These are phyloP conservation scores for Solenopsis fugax DNA, from an alignment of 1,140 invertebrate species.

Conservation along the genomic window DNA sequence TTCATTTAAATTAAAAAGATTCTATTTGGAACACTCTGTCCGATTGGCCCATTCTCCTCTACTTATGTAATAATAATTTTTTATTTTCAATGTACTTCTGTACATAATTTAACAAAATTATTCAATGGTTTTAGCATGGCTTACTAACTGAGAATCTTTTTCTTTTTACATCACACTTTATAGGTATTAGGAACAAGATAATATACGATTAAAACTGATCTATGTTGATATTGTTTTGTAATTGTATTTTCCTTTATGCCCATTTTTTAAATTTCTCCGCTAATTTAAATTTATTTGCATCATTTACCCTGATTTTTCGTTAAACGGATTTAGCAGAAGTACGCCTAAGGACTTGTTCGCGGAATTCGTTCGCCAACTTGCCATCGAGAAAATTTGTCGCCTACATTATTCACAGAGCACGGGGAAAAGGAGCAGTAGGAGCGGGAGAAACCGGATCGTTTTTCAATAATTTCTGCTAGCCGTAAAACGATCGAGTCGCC, in stretches of 20 bases:
- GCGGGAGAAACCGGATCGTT: conserved; percentile 36
- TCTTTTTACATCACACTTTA: background rate
- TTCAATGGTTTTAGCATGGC: background rate
- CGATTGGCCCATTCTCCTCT: no score
- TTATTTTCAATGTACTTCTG: background rate
- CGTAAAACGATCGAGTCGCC: conserved; percentile 54
- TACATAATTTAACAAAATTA: background rate
- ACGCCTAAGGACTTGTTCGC: background rate
- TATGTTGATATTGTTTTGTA: no score
- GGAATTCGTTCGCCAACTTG: conserved; percentile 1
- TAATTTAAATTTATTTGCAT: background rate
- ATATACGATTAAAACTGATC: background rate
- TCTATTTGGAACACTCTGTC: no score
- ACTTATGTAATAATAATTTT: background rate
- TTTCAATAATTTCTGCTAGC: conserved; percentile 53
- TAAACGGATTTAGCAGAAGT: conserved; percentile 19
- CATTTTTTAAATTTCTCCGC: background rate
- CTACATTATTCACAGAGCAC: conserved; percentile 35
- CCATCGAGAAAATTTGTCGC: conserved; percentile 16
- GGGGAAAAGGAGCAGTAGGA: background rate
- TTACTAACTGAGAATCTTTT: background rate
- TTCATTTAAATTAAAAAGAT: no score
- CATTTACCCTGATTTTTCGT: background rate
- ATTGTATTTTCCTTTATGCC: background rate
- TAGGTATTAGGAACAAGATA: background rate